These are phyloP conservation scores for Stylophora pistillata DNA, from an alignment of 64 coral and sea anemone species.

Conservation along the genomic window DNA sequence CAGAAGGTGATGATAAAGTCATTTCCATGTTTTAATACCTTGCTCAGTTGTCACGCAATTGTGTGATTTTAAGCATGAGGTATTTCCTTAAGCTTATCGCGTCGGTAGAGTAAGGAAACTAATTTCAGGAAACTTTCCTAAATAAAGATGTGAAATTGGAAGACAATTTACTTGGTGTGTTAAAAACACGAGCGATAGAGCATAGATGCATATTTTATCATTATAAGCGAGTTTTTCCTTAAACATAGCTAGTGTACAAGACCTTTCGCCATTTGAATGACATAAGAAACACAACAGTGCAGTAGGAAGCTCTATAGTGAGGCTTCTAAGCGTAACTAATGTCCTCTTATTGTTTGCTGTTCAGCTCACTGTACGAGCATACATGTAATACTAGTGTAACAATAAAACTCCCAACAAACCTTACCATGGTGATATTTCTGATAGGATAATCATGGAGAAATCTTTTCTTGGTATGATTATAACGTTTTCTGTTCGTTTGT, in stretches of 20 bases:
- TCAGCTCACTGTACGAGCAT: background rate
- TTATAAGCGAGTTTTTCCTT: too few relatives aligned
- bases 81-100: background rate
- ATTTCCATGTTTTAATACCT: too few relatives aligned
- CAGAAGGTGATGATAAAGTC: too few relatives aligned
- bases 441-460: conserved; percentile 2
- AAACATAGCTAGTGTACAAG: background rate
- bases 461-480: background rate
- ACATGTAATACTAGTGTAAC: background rate
- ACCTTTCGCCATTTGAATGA: background rate
- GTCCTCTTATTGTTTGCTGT: background rate
- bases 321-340: background rate
- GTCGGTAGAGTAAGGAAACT: background rate
- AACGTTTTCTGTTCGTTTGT: background rate
- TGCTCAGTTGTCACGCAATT: background rate
- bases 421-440: conserved; percentile 8
- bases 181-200: background rate
- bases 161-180: background rate
- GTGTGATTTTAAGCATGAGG: background rate
- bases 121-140: background rate
- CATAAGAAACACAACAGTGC: background rate
- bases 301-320: background rate
- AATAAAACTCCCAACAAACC: background rate
- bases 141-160: background rate
- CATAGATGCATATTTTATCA: background rate